These are phyloP conservation scores for Euspilapteryx auroguttella DNA, from an alignment of 2,888 invertebrate genomes.

Conservation along the genomic window DNA sequence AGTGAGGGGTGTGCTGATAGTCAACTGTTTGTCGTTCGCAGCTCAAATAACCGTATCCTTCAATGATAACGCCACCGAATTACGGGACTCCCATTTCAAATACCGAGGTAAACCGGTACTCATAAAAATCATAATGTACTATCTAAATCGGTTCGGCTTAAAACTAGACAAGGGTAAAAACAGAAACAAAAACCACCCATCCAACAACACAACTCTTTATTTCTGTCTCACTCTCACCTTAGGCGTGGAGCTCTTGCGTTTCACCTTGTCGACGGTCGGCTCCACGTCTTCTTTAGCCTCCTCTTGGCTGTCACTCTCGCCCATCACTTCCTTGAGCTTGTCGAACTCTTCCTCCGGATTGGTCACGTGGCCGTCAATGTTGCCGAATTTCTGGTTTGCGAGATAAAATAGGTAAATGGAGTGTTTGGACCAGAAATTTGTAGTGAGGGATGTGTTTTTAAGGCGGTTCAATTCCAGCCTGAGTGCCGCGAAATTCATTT, in stretches of 20 bases:
- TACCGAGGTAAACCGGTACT: conserved; percentile 8
- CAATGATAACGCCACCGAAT: no score
- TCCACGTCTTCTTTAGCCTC: conserved; percentile 27
- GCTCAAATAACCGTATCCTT: no score
- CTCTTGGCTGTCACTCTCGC: conserved; percentile 29
- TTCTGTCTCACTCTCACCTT: conserved; percentile 16
- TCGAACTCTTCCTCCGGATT: conserved; percentile 73
- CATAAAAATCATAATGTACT: conserved; percentile 2
- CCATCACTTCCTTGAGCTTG: conserved; percentile 63
- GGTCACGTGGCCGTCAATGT: conserved; percentile 51
- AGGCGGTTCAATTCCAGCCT: no score
- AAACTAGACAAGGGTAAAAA: no score
- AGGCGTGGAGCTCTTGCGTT: conserved; percentile 50
- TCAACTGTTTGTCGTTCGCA: no score
- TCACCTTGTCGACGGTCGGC: conserved; percentile 18
- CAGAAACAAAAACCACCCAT: no score
- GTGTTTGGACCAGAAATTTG: no score
- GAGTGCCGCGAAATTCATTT: no score
- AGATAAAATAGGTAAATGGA: no score
- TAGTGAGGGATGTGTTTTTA: no score
- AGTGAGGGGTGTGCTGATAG: no score
- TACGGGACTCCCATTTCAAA: not conserved
- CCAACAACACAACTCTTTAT: no score
- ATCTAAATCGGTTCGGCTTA: not conserved
- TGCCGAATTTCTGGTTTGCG: conserved; percentile 35